Evolutionary conservation across 2,113 vertebrate species (phyloP).

Genomic region (Takifugu flavidus): DNA sequence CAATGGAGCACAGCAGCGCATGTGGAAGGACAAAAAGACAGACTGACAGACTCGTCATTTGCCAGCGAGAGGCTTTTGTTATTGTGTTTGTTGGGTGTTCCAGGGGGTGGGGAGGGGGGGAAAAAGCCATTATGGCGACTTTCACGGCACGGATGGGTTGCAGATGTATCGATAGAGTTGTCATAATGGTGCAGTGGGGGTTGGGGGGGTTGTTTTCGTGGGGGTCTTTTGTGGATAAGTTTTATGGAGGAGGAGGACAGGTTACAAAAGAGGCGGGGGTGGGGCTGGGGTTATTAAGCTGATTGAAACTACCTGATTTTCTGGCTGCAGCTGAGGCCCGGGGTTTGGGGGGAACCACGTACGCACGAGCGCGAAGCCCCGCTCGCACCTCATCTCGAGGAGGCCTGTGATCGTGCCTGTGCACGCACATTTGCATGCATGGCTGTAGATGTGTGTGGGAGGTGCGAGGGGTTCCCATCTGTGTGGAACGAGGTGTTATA

Average conservation of each 20-base stretch:
- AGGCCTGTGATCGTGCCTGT: not conserved
- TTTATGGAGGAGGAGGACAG: constrained; percentile 54
- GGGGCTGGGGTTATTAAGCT: constrained; percentile 52
- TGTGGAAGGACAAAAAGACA: constrained; percentile 31
- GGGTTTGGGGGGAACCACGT: constrained; percentile 11
- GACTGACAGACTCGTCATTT: constrained; percentile 51
- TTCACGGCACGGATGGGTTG: constrained; percentile 43
- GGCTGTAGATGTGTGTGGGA: constrained; percentile 44
- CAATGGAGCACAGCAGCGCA: constrained; percentile 34
- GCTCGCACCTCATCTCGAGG: constrained; percentile 19
- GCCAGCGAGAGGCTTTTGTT: constrained; percentile 25
- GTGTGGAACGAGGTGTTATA: constrained; percentile 57
- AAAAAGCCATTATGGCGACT: constrained; percentile 37
- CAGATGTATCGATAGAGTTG: constrained; percentile 49
- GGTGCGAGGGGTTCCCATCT: constrained; percentile 56
- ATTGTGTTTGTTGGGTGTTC: constrained; percentile 18
- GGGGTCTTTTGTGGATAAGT: constrained; percentile 19
- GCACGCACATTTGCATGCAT: constrained; percentile 42
- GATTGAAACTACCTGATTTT: constrained; percentile 66
- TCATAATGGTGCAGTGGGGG: constrained; percentile 39
- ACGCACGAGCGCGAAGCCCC: not conserved
- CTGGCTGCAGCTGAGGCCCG: constrained; percentile 59
- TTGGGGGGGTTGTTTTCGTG: constrained; percentile 32
- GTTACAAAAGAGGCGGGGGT: constrained; percentile 58
- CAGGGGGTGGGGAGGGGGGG: constrained; percentile 15